Conservation (phyloP, 2,113 vertebrate species). For the Pelvicachromis taeniatus region DNA sequence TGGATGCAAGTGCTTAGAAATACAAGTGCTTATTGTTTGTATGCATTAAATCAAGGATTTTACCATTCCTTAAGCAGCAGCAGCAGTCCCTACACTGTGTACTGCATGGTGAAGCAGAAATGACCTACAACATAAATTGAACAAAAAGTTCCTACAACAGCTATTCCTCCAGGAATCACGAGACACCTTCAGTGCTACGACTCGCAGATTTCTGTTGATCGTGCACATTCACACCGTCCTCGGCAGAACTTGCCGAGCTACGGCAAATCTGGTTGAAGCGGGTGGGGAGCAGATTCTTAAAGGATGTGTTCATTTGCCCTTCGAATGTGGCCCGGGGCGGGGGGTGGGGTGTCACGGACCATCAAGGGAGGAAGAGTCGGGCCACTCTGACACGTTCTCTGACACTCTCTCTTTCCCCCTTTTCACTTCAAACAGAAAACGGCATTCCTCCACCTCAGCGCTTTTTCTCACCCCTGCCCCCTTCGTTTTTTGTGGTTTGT, state of each 20-base stretch:
- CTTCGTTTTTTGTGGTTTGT: slow-evolving; percentile 4
- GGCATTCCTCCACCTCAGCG: slow-evolving; percentile 65
- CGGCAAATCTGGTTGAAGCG: slow-evolving; percentile 19
- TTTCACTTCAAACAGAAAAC: slow-evolving; percentile 59
- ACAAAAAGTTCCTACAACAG: slow-evolving; percentile 16
- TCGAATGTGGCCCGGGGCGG: slow-evolving; percentile 5
- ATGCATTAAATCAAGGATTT: background rate
- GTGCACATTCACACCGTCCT: slow-evolving; percentile 36
- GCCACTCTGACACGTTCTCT: slow-evolving; percentile 47
- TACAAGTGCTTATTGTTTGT: background rate
- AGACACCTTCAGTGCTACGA: slow-evolving; percentile 1
- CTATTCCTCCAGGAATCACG: slow-evolving; percentile 9
- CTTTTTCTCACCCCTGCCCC: slow-evolving; percentile 10
- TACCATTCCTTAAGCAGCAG: background rate
- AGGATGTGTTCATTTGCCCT: slow-evolving; percentile 52
- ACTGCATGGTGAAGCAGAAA: slow-evolving; percentile 1
- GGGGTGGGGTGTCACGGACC: slow-evolving; percentile 7
- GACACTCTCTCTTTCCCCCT: slow-evolving; percentile 45
- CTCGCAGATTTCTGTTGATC: slow-evolving; percentile 22
- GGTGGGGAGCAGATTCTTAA: slow-evolving; percentile 33
- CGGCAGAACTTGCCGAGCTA: slow-evolving; percentile 32
- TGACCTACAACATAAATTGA: background rate
- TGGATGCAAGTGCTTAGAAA: background rate
- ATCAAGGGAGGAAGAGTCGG: slow-evolving; percentile 14
- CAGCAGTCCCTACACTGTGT: background rate